These are phyloP conservation scores for Chrysolina americana DNA, from an alignment of 2,888 invertebrate species.

Conservation along the genomic window DNA sequence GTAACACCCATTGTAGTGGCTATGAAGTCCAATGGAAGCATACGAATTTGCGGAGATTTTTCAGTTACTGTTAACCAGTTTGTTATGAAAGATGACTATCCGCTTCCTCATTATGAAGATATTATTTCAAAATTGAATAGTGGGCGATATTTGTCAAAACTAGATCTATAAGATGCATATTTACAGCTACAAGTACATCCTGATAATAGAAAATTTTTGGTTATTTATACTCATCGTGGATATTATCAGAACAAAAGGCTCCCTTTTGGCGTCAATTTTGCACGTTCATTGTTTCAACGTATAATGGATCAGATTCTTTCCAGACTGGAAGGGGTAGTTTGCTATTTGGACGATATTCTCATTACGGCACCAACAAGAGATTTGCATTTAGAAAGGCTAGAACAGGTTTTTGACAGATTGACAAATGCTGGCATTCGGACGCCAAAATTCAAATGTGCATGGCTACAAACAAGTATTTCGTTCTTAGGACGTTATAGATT, in stretches of 20 bases:
- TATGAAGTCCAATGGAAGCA: conserved; percentile 27
- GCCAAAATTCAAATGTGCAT: conserved; percentile 37
- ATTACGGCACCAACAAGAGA: no score
- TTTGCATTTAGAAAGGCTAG: not conserved
- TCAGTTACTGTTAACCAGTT: conserved; percentile 29
- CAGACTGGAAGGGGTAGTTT: conserved; percentile 33
- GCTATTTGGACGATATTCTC: conserved; percentile 11
- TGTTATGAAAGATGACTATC: conserved; percentile 40
- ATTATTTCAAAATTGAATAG: no score
- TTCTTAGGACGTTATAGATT: conserved; percentile 45
- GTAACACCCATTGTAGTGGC: conserved; percentile 30
- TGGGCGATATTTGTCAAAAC: no score
- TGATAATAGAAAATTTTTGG: not conserved
- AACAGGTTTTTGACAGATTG: not conserved
- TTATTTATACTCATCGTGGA: not conserved
- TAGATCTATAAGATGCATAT: no score
- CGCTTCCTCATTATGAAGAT: no score
- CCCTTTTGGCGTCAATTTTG: conserved; percentile 42
- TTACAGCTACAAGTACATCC: conserved; percentile 10
- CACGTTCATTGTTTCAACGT: conserved; percentile 45
- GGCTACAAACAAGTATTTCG: conserved; percentile 29
- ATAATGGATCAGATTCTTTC: conserved; percentile 41
- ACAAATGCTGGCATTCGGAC: not conserved
- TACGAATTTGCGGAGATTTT: conserved; percentile 36
- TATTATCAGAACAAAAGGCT: conserved; percentile 34